Conservation (phyloP, 1,140 invertebrate species). For the Drosophila parabipectinata region DNA sequence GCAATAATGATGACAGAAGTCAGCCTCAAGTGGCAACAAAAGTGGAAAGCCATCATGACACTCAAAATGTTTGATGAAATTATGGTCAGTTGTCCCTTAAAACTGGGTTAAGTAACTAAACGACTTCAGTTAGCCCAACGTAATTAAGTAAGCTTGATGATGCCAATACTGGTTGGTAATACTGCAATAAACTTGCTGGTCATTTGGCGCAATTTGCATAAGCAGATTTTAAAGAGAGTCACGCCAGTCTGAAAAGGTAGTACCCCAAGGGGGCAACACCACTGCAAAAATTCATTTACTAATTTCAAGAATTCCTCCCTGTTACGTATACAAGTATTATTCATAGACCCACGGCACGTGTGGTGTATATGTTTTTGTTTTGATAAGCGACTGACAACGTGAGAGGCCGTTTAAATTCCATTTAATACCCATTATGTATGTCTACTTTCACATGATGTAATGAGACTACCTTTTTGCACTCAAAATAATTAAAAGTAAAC, state of each 20-base stretch:
- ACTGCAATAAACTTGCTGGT: background rate
- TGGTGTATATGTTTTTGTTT: background rate
- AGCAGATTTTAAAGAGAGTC: background rate
- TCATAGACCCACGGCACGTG: background rate
- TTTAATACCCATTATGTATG: slow-evolving; percentile 2
- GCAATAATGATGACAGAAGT: background rate
- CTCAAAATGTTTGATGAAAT: no score
- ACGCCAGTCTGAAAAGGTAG: background rate
- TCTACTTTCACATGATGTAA: background rate
- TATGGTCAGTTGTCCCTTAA: background rate
- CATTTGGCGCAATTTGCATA: background rate
- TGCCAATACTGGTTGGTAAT: background rate
- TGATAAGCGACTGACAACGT: background rate
- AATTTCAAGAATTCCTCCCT: background rate
- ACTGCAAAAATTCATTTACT: background rate
- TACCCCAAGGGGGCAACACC: background rate
- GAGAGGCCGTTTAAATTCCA: slow-evolving; percentile 1
- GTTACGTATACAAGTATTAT: background rate
- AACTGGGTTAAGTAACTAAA: background rate
- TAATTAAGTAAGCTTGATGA: background rate
- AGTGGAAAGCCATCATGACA: no score
- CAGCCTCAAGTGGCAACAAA: background rate
- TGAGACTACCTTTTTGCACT: background rate
- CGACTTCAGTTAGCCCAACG: background rate
- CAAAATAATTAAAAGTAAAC: no score